Conservation (phyloP, 2,888 invertebrate genomes). For the Cabera pusaria region DNA sequence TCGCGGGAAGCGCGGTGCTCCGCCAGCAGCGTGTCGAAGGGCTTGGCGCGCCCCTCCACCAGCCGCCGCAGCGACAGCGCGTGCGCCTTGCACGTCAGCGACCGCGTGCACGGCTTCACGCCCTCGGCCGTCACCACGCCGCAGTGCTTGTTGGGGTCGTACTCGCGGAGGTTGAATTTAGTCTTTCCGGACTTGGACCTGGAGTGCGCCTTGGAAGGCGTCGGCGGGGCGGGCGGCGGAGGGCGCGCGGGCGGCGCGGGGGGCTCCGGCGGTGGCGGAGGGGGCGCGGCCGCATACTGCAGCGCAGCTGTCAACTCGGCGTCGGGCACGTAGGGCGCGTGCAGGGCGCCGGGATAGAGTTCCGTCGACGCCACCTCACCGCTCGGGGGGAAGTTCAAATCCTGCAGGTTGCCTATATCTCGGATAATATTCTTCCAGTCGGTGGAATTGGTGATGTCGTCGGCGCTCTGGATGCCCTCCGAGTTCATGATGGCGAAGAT, state of each 20-base stretch:
- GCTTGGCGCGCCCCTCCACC: slow-evolving; percentile 87
- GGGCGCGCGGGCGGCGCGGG: slow-evolving; percentile 36
- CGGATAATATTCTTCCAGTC: slow-evolving; percentile 80
- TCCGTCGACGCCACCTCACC: slow-evolving; percentile 58
- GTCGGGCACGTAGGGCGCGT: slow-evolving; percentile 55
- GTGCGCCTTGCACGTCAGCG: slow-evolving; percentile 88
- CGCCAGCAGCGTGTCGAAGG: slow-evolving; percentile 89
- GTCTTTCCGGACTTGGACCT: slow-evolving; percentile 62
- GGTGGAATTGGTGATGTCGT: slow-evolving; percentile 72
- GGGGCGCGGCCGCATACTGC: slow-evolving; percentile 64
- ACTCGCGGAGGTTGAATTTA: slow-evolving; percentile 85
- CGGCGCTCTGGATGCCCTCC: slow-evolving; percentile 77
- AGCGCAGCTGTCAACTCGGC: slow-evolving; percentile 59
- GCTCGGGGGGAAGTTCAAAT: slow-evolving; percentile 69
- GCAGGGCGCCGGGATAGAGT: slow-evolving; percentile 53
- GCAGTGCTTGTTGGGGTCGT: slow-evolving; percentile 92
- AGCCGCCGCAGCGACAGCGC: slow-evolving; percentile 87
- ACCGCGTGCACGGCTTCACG: slow-evolving; percentile 89
- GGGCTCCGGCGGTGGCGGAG: slow-evolving; percentile 54
- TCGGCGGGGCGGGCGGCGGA: slow-evolving; percentile 39
- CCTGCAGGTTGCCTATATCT: slow-evolving; percentile 76
- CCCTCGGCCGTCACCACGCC: slow-evolving; percentile 88
- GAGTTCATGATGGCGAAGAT: slow-evolving; percentile 80
- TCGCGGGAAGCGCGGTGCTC: slow-evolving; percentile 88
- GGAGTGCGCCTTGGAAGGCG: slow-evolving; percentile 49